Evolutionary conservation across 2,113 vertebrate genomes (phyloP), one percentile per base, ranked within the genome.

Genomic region (Carollia perspicillata): DNA sequence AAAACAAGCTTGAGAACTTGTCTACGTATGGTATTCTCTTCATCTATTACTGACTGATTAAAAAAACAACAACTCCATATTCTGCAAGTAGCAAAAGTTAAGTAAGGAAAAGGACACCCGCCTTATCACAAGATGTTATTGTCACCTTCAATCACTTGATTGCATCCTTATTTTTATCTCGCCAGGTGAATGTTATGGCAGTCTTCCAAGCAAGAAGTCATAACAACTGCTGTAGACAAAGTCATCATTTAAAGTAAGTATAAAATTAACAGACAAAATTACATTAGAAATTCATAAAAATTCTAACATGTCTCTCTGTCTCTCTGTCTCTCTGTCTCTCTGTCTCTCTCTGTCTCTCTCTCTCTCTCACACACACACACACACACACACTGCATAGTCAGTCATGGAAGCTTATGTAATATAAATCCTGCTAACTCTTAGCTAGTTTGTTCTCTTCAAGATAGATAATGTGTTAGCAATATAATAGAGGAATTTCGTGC

Each of bases 381-480:
- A 53, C 51, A 53, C 85, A 68, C 16, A 84, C 63, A 84, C 60
- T 40, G 78, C 94, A 51, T 96, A 93, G 83, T 95, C 86, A 89
- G 84, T 86, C 86, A 84, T 80, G 58, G 42, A 51, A 97, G 63
- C 33, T 49, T 97, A 93, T 89, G 49, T 80, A 95, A 92, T 12
- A 93, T 92, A 97, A 97, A 96, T 93, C 77, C 55, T 96, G 85
- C 83, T 96, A 97, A 97, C 95, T 75, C 75, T n/a, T 94, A 93
- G 95, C 83, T 28, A 0, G 2, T 94, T 98, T 16, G 2, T 98
- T 87, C 96, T 98, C 91, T 96, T 98, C 86, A 90, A 97, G 97
- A 93, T 97, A 96, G 89, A 93, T 98, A 98, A 96, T 97, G 90
- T 95, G 96, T 97, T 98, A 98, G 97, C 97, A 98, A 95, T 97